A percentile compares a stretch with the other conserved stretches of the same genome.
Conservation (phyloP, 2,888 invertebrate species). For the Lissonota sp. region DNA sequence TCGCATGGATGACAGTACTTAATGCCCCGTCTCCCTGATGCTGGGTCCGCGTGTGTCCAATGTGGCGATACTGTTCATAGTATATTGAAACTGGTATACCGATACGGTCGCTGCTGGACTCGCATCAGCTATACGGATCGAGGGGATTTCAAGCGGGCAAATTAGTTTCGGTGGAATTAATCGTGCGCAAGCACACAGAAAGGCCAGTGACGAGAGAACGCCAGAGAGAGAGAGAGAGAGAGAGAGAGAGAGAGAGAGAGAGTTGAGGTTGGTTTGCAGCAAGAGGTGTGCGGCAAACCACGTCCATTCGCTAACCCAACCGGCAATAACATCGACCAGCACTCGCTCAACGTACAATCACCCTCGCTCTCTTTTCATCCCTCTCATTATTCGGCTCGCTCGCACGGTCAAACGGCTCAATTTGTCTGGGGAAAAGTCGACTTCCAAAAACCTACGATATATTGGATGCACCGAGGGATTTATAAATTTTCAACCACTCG, state of each 20-base stretch:
- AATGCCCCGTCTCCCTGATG: conserved; percentile 15
- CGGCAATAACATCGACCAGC: conserved; percentile 38
- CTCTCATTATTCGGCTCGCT: conserved; percentile 3
- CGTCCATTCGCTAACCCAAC: conserved; percentile 44
- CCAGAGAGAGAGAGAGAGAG: conserved; percentile 54
- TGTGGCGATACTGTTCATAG: no score
- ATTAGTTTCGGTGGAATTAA: conserved; percentile 80
- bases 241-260: conserved; percentile 60
- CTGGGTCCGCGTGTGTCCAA: no score
- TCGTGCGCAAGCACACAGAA: conserved; percentile 69
- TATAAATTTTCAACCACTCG: no score
- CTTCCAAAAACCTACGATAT: not conserved
- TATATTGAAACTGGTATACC: no score
- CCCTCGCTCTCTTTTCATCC: conserved; percentile 12
- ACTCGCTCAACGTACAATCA: conserved; percentile 21
- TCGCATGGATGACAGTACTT: conserved; percentile 19
- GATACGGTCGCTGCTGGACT: not conserved
- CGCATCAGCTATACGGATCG: conserved; percentile 62
- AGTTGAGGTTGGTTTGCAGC: conserved; percentile 5
- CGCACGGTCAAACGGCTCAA: not conserved
- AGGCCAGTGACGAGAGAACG: conserved; percentile 50
- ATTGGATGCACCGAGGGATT: not conserved
- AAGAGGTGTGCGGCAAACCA: conserved; percentile 57
- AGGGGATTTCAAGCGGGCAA: conserved; percentile 75
- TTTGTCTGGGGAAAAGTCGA: not conserved